Evolutionary conservation across 2,113 vertebrate species (phyloP), one percentile per base, ranked within the genome.

Genomic region (Phodopus roborovskii): DNA sequence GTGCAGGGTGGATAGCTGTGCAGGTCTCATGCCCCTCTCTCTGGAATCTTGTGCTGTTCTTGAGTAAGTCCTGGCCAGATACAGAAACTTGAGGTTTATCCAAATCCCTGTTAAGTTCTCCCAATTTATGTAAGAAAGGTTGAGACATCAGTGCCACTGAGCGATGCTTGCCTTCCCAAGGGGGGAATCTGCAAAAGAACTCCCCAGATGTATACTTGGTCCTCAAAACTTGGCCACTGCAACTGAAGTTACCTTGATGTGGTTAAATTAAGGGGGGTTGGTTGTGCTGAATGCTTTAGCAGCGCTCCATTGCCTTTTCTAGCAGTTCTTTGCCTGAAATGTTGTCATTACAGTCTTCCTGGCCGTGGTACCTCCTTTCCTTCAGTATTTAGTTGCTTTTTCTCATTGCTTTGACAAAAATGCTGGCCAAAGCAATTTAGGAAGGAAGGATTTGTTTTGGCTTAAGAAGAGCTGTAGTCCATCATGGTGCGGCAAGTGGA

Each of bases 1-100:
- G n/a, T 30, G 3, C 36, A 60, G 12, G 2, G 42, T 24, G 19
- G 19, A 9, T 20, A 36, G 45, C 42, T 17, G 16, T 42, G 50
- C 2, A 30, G 0, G 45, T 45, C 28, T n/a, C 10, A 0, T 19
- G 74, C 4, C 17, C 4, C 0, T 7, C 36, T 66, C 71, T 70
- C 2, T 42, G 0, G 33, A 71, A 56, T 56, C 75, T 53, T 30
- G 1, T 36, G 28, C 39, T 42, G 3, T 56, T 45, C 48, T 42
- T 82, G 36, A 39, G 9, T 12, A 12, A 60, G 22, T 82, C n/a
- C 60, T 42, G 7, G 24, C 24, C 56, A 62, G 81, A 7, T 62
- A 62, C n/a, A 39, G 42, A 28, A 58, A 42, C 15, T 28, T 62
- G n/a, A 83, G 56, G n/a, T 30, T 24, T 30, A 11, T 12, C 45